phyloP scores from a whole-genome alignment of 1,140 invertebrate species.

The Drosophila ficusphila region DNA sequence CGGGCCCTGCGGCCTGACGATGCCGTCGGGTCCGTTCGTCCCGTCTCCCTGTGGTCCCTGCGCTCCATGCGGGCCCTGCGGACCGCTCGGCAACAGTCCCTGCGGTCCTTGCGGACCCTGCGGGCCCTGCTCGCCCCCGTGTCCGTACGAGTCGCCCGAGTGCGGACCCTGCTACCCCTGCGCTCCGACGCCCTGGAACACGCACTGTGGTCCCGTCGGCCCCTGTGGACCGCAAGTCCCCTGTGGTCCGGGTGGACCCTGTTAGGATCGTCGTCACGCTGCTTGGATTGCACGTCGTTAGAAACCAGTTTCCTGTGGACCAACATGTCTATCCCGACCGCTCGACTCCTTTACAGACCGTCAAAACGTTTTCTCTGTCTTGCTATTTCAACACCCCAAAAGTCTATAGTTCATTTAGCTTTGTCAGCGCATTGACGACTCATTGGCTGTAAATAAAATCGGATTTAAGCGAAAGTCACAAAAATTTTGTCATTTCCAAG shows the following conservation, averaged over 20 bases:
- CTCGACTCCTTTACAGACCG: background rate
- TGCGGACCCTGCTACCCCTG: constrained; percentile 76
- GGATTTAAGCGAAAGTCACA: constrained; percentile 9
- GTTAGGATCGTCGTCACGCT: constrained; percentile 15
- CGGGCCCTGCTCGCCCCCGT: constrained; percentile 63
- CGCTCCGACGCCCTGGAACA: constrained; percentile 75
- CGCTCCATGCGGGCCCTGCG: constrained; percentile 31
- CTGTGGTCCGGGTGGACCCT: constrained; percentile 70
- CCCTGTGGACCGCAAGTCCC: constrained; percentile 73
- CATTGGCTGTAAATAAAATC: constrained; percentile 40
- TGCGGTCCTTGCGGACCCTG: constrained; percentile 64
- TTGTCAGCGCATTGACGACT: constrained; percentile 29
- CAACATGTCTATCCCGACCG: constrained; percentile 3
- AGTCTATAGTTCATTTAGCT: constrained; percentile 16
- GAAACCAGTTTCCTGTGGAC: constrained; percentile 16
- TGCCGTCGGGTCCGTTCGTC: constrained; percentile 69
- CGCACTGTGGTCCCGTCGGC: constrained; percentile 72
- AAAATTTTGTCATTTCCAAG: background rate
- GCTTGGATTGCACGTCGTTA: constrained; percentile 16
- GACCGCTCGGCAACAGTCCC: constrained; percentile 45
- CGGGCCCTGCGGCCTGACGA: constrained; percentile 68
- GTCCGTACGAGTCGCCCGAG: constrained; percentile 73
- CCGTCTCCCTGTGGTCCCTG: constrained; percentile 65
- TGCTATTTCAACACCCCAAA: background rate
- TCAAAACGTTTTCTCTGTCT: constrained; percentile 14